Conservation (phyloP, 1,140 invertebrate species). For the Galendromus occidentalis region DNA sequence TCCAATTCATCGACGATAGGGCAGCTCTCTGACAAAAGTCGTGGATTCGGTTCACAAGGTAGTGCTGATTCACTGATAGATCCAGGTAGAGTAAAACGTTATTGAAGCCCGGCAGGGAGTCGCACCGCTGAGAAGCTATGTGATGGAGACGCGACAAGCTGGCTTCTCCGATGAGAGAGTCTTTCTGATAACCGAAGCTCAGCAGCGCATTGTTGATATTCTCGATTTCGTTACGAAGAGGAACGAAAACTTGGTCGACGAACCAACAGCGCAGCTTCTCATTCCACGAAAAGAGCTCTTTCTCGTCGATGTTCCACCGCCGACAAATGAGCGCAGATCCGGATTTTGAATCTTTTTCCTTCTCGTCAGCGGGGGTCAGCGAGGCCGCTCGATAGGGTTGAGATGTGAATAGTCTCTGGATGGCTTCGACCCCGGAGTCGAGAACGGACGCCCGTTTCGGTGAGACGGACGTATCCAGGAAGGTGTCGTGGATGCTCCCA, state of each 20-base stretch:
- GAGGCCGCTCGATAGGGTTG: conserved; percentile 1
- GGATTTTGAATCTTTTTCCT: neutral
- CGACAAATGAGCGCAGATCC: conserved; percentile 9
- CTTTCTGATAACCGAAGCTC: conserved; percentile 40
- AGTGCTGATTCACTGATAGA: conserved; percentile 55
- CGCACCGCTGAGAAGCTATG: conserved; percentile 35
- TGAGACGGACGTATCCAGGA: neutral
- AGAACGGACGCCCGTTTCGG: neutral
- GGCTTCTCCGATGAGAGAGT: conserved; percentile 43
- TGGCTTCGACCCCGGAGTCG: neutral
- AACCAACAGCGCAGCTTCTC: conserved; percentile 41
- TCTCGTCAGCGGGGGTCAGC: neutral
- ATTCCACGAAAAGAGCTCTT: conserved; percentile 27
- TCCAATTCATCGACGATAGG: conserved; percentile 61
- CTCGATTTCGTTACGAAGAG: conserved; percentile 46
- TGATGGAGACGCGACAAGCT: conserved; percentile 28
- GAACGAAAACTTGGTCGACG: conserved; percentile 47
- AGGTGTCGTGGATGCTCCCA: neutral
- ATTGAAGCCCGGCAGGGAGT: conserved; percentile 43
- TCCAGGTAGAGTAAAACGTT: conserved; percentile 54
- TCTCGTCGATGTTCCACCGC: conserved; percentile 22
- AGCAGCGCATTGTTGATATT: conserved; percentile 41
- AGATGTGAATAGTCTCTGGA: neutral
- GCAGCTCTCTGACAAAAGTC: conserved; percentile 52
- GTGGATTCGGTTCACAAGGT: conserved; percentile 50